Conservation (phyloP, 2,113 vertebrate genomes). For the Serranochromis macrocephalus region DNA sequence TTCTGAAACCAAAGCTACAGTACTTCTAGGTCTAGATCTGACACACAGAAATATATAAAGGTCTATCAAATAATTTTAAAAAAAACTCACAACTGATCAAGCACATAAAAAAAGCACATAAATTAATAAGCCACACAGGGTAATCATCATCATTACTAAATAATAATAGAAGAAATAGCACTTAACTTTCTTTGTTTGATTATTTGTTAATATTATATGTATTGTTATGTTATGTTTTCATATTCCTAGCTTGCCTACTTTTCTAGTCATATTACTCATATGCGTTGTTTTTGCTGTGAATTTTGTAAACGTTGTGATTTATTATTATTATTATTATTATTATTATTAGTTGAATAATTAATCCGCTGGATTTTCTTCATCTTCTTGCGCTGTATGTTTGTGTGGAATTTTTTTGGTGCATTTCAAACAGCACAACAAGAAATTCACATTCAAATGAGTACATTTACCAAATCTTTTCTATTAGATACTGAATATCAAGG, state of each 20-base stretch:
- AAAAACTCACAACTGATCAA: neutral
- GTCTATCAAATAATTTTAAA: rapidly evolving
- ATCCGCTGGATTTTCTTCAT: neutral
- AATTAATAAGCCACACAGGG: neutral
- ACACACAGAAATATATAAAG: neutral
- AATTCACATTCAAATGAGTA: neutral
- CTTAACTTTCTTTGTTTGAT: neutral
- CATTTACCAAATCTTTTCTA: neutral
- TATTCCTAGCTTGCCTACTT: neutral
- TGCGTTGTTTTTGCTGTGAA: neutral
- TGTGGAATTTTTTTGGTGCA: neutral
- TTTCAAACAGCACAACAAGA: neutral
- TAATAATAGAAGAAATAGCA: neutral
- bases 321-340: neutral
- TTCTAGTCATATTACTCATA: neutral
- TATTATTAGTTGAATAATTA: neutral
- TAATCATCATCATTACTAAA: neutral
- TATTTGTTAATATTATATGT: neutral
- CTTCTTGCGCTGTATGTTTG: neutral
- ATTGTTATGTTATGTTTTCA: neutral
- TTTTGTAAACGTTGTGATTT: neutral
- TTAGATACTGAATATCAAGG: neutral
- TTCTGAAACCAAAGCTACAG: neutral
- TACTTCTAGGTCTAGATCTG: neutral
- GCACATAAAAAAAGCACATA: neutral